Evolutionary conservation across 2,797 vertebrate species (phyloP), one percentile per base, ranked within the genome.

Genomic region (Eleutherodactylus coqui): DNA sequence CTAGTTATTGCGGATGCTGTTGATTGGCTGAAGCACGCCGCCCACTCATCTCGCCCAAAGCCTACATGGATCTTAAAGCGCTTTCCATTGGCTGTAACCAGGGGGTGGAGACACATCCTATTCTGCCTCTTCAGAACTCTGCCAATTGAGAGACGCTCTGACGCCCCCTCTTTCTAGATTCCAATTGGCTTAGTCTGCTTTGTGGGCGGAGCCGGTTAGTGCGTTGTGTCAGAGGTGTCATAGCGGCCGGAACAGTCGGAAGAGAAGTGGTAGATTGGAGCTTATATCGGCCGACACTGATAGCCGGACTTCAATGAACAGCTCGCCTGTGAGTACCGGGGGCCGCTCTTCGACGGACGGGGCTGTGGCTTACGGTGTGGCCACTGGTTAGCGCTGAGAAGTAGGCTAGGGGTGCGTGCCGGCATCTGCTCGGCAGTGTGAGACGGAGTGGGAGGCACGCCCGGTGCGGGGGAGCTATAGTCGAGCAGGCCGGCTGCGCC

Each of bases 301-400:
- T 62, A 55, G 79, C 72, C 85, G 36, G 85, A 82, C 58, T 86
- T 86, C 85, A 86, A 86, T 86, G 80, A 87, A 87, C 85, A 87
- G 85, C 75, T 81, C 85, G 80, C 75, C 85, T 69, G 80, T 87
- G 47, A 82, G 79, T 82, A 27, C 5, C 47, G 1, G 60, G 8
- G 32, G 9, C 49, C 5, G 43, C 9, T 34, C 53, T 11, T 5
- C 27, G 27, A 4, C 24, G 47, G 2, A 17, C 43, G 2, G 7
- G 16, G 17, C 27, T 14, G 4, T n/a, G 9, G 0, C 10, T 17
- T 3, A 6, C 16, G 13, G 5, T 43, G 21, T 43, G 27, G 38
- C 8, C 16, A 8, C 38, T 49, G 43, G 17, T 17, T n/a, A 14
- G 5, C 1, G 27, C 8, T 19, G 89, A 88, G 5, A 45, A 32